Percentiles rank a stretch among this genome's conserved stretches.
These are phyloP conservation scores for Salticus scenicus DNA, from an alignment of 2,888 invertebrate genomes.

Conservation along the genomic window DNA sequence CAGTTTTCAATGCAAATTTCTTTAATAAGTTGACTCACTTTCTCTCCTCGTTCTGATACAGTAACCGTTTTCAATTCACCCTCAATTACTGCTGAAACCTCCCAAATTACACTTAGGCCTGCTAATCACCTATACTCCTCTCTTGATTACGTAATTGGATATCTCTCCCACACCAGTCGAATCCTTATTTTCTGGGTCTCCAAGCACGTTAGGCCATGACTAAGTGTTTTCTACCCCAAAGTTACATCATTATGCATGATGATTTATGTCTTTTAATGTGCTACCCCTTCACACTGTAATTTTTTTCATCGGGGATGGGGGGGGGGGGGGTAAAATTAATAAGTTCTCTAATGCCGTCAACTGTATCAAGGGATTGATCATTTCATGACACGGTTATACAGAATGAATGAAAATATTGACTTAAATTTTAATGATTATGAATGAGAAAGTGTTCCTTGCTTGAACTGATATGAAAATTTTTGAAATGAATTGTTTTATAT, in stretches of 20 bases:
- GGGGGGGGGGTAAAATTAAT: slow-evolving; percentile 23
- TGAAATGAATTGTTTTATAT: too few species aligned
- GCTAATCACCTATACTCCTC: slow-evolving; percentile 15
- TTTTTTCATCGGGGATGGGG: too few species aligned
- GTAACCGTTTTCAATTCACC: neutral
- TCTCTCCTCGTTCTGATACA: neutral
- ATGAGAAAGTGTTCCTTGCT: too few species aligned
- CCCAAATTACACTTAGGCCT: slow-evolving; percentile 5
- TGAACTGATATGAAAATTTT: too few species aligned
- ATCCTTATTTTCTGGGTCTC: slow-evolving; percentile 10
- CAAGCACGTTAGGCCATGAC: slow-evolving; percentile 27
- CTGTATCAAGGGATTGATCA: slow-evolving; percentile 52
- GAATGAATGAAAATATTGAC: too few species aligned
- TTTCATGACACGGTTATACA: too few species aligned
- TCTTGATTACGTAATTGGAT: slow-evolving; percentile 16
- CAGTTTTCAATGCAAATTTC: neutral
- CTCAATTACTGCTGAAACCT: slow-evolving; percentile 4
- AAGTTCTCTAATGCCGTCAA: slow-evolving; percentile 17
- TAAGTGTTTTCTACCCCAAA: slow-evolving; percentile 34
- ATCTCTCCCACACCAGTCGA: slow-evolving; percentile 1
- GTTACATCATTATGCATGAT: slow-evolving; percentile 48
- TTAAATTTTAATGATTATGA: too few species aligned
- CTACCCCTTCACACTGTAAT: slow-evolving; percentile 13
- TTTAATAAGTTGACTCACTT: neutral
- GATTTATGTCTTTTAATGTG: slow-evolving; percentile 59